Evolutionary conservation across 2,113 vertebrate genomes (phyloP), one percentile per base, ranked within the genome.

Genomic region (Cottus gobio): DNA sequence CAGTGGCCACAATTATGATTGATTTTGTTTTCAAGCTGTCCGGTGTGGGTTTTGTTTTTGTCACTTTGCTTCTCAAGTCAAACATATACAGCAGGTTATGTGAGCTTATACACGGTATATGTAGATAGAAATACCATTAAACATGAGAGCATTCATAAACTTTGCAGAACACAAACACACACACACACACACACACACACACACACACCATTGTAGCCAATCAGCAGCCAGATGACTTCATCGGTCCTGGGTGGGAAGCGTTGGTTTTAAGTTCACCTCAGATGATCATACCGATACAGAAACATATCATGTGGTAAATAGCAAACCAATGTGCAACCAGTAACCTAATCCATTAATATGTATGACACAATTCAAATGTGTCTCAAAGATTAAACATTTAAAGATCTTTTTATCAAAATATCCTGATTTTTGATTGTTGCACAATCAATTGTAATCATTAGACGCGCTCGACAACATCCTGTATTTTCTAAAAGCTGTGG

Each of bases 161-260:
- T 65, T 26, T 72, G 22, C n/a, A 62, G 56, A 44, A 28, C 6
- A 8, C 56, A 30, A 26, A 60, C 2, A 13, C 24, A 3, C 36
- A 37, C 13, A 16, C 26, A 26, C 44, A 42, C 56, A 28, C 54
- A 24, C 16, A 37, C 34, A 28, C 15, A 52, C 2, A 44, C 60
- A 44, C 7, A 9, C 11, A 24, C 18, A 65, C 3, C 12, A 60
- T 5, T 76, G 61, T 34, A 65, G 48, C 85, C 77, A 77, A 80
- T 77, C 62, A 77, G 0, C 15, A 72, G 15, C 11, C 48, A 69
- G 71, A 76, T 83, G 80, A 87, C 77, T 69, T 83, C 80, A 87
- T 83, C 71, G 10, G 20, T 65, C 2, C 39, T 44, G 37, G 39
- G 4, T 52, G 26, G 50, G 80, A 72, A 26, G 73, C 62, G 72